Evolutionary conservation across 2,113 vertebrate species (phyloP).

Genomic region (Monarcha castaneiventris): DNA sequence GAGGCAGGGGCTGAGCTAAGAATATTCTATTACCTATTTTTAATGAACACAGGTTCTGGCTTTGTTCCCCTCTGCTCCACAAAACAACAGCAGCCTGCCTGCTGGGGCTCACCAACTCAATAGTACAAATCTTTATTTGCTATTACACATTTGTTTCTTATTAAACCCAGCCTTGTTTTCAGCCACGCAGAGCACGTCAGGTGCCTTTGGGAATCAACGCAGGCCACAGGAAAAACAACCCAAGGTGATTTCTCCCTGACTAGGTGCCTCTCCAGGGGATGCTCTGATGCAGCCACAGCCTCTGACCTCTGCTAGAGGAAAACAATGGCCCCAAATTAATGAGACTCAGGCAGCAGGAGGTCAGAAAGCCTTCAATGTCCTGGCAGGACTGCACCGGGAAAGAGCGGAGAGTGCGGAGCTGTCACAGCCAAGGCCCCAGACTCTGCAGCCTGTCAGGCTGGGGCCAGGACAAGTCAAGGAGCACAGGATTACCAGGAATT

Average conservation of each 20-base stretch:
- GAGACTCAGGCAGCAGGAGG: not conserved
- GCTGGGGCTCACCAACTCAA: fast-evolving
- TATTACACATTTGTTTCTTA: not conserved
- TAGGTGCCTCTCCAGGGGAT: not conserved
- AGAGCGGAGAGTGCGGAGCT: fast-evolving
- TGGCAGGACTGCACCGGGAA: not conserved
- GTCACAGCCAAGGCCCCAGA: fast-evolving
- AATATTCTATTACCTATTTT: conserved; percentile 22
- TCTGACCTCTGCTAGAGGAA: not conserved
- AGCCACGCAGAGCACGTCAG: not conserved
- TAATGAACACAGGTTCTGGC: not conserved
- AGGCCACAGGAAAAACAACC: not conserved
- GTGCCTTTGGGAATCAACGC: not conserved
- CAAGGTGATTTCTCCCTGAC: not conserved
- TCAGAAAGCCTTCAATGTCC: not conserved
- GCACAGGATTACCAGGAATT: not conserved
- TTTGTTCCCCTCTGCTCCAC: not conserved
- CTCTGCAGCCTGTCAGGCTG: not conserved
- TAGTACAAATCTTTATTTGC: not conserved
- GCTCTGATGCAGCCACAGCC: not conserved
- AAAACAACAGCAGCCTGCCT: not conserved
- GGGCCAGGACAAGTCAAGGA: not conserved
- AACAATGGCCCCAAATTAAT: not conserved
- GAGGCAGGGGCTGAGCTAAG: not conserved
- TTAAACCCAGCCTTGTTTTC: not conserved